These are phyloP conservation scores for Phataginus tricuspis DNA, from an alignment of 2,797 vertebrate genomes.

Conservation along the genomic window DNA sequence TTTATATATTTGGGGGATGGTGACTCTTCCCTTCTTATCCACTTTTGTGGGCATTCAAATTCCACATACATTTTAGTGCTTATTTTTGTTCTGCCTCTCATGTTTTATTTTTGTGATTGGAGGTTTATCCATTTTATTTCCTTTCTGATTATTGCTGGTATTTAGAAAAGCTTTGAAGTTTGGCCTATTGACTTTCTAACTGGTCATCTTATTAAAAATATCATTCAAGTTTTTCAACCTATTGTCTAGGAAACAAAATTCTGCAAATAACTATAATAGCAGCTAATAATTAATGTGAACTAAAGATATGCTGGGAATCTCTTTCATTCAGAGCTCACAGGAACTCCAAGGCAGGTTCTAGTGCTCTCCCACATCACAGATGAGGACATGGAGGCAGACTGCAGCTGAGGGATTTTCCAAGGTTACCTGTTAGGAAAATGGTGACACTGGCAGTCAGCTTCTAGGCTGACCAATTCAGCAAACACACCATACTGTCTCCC, in stretches of 20 bases:
- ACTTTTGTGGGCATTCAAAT: neutral
- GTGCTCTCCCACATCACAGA: neutral
- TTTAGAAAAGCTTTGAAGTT: neutral
- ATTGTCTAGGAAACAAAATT: neutral
- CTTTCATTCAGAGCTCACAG: neutral
- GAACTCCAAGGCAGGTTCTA: neutral
- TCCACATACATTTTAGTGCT: neutral
- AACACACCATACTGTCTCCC: neutral
- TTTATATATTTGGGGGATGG: neutral
- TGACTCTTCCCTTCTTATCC: neutral
- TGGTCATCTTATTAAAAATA: neutral
- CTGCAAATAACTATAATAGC: neutral
- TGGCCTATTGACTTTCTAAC: neutral
- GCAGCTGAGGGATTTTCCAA: neutral
- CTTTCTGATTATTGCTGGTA: neutral
- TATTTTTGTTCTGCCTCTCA: neutral
- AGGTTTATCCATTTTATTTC: neutral
- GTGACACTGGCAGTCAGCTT: neutral
- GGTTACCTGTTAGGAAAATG: neutral
- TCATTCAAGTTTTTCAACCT: neutral
- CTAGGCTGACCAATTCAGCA: neutral
- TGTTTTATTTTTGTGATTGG: neutral
- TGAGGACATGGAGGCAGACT: neutral
- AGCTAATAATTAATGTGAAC: neutral
- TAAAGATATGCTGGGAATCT: neutral